Evolutionary conservation across 2,888 invertebrate species (phyloP).

Genomic region (Hanleya hanleyi): DNA sequence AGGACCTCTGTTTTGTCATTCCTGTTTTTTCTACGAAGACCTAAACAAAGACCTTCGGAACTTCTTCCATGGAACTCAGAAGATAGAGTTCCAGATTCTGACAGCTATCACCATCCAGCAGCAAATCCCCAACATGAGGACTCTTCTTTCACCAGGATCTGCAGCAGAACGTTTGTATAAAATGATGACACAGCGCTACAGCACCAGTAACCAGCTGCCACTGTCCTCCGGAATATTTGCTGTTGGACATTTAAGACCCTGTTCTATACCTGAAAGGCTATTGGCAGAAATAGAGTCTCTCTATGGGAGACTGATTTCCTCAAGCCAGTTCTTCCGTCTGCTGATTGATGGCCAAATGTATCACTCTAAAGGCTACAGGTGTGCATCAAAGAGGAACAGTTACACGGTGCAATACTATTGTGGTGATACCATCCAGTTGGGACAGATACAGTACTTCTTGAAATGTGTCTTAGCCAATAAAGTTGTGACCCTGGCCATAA

Average conservation of each 20-base stretch:
- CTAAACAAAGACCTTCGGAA: constrained; percentile 22
- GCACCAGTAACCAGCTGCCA: background rate
- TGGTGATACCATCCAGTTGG: background rate
- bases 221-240: background rate
- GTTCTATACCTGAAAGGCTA: background rate
- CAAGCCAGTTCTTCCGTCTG: background rate
- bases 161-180: background rate
- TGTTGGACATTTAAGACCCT: background rate
- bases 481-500: background rate
- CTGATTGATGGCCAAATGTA: background rate
- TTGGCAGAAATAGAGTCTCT: background rate
- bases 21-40: constrained; percentile 28
- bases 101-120: constrained; percentile 19
- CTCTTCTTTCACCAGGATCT: background rate
- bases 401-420: constrained; percentile 1
- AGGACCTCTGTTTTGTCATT: constrained; percentile 21
- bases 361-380: constrained; percentile 14
- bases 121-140: constrained; percentile 12
- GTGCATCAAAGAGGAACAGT: constrained; percentile 10
- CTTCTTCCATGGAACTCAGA: constrained; percentile 27
- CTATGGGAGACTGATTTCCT: background rate
- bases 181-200: background rate
- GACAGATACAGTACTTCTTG: background rate
- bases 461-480: background rate
- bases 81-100: constrained; percentile 18